phyloP scores from a whole-genome alignment of 92 coral and sea anemone genomes.

The Diadumene lineata region DNA sequence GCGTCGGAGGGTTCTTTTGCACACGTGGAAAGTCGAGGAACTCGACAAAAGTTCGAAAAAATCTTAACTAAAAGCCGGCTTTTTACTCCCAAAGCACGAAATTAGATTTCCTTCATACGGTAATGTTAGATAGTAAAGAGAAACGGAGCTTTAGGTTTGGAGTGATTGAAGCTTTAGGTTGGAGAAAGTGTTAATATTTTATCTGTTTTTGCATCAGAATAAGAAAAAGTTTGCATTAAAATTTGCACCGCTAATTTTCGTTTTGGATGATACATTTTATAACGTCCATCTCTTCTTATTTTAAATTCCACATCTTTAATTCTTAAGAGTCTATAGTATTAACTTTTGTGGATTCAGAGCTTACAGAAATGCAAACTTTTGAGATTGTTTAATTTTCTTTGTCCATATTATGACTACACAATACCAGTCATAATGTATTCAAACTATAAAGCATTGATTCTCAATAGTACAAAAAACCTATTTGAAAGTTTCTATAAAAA shows the following conservation, averaged over 20 bases:
- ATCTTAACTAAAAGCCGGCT: constrained; percentile 5
- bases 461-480: no score
- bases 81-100: background rate
- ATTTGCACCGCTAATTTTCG: no score
- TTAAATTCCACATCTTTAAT: no score
- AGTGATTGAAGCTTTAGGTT: no score
- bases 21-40: constrained; percentile 23
- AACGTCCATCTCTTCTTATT: background rate
- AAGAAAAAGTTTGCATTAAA: no score
- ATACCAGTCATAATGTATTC: background rate
- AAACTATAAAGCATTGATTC: background rate
- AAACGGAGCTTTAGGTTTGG: no score
- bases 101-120: background rate
- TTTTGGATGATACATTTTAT: no score
- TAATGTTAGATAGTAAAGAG: no score
- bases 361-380: constrained; percentile 4
- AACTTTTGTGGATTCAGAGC: background rate
- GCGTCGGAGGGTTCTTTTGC: background rate
- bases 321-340: no score
- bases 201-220: no score
- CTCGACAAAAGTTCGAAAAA: background rate
- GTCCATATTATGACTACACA: constrained; percentile 15
- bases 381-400: constrained; percentile 3
- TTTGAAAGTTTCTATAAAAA: no score
- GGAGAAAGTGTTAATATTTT: no score